Conservation (phyloP, 2,113 vertebrate species). For the Pungitius pungitius region DNA sequence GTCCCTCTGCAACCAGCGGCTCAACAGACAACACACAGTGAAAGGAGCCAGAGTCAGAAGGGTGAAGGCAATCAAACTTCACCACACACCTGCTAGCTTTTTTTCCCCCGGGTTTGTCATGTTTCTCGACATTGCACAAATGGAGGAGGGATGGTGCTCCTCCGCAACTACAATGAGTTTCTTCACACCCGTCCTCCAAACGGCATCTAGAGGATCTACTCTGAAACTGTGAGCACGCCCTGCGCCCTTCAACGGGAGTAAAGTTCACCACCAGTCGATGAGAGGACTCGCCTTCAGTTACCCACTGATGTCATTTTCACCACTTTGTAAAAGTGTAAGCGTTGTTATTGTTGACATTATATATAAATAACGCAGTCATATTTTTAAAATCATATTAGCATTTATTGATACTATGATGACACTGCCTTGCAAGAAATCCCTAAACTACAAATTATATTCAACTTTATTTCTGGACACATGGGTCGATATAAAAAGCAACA, state of each 20-base stretch:
- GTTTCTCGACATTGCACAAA: conserved; percentile 38
- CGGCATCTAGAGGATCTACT: background rate
- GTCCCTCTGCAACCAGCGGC: conserved; percentile 49
- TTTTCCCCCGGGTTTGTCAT: background rate
- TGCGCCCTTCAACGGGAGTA: background rate
- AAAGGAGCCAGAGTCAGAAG: conserved; percentile 24
- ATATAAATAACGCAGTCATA: background rate
- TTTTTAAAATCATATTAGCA: background rate
- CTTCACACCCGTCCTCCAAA: background rate
- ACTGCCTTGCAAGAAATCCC: background rate
- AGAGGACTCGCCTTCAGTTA: background rate
- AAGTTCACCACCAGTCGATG: background rate
- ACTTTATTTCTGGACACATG: too few relatives aligned
- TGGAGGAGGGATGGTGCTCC: conserved; percentile 9
- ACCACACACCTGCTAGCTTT: conserved; percentile 18
- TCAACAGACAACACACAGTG: conserved; percentile 59
- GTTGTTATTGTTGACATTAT: background rate
- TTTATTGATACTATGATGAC: background rate
- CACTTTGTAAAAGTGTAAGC: background rate
- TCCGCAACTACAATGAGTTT: background rate
- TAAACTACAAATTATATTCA: background rate
- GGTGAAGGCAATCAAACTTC: conserved; percentile 22
- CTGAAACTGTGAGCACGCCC: background rate
- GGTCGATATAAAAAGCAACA: too few relatives aligned
- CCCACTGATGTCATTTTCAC: background rate